These are phyloP conservation scores for Syrista parreyssii DNA, from an alignment of 2,888 invertebrate species.

Conservation along the genomic window DNA sequence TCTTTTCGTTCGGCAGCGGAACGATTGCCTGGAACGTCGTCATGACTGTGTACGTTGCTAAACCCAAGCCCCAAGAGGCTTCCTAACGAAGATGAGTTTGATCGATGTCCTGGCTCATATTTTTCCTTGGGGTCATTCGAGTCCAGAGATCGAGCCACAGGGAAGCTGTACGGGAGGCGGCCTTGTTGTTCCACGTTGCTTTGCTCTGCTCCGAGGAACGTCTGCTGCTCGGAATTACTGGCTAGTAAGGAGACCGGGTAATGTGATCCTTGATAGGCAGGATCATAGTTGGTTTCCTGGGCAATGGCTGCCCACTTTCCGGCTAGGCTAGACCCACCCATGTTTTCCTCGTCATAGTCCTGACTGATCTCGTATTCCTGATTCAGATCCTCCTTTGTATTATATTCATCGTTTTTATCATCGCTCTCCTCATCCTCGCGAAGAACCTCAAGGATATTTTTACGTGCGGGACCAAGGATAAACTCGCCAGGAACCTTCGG, in stretches of 20 bases:
- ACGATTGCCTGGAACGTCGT: not conserved
- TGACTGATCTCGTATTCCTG: not conserved
- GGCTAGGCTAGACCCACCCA: not conserved
- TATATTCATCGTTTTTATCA: not conserved
- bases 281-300: not conserved
- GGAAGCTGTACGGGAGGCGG: not conserved
- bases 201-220: not conserved
- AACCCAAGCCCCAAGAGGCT: not conserved
- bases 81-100: not conserved
- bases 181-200: not conserved
- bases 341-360: not conserved
- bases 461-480: not conserved
- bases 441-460: not conserved
- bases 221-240: not conserved
- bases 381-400: not conserved
- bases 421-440: not conserved
- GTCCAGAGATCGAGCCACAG: not conserved
- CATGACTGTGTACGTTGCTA: not conserved
- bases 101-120: not conserved
- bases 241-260: not conserved
- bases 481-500: not conserved
- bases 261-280: slow-evolving; percentile 5
- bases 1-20: not conserved
- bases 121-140: not conserved
- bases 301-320: not conserved